Evolutionary conservation across 2,797 vertebrate species (phyloP), one percentile per base, ranked within the genome.

Genomic region (Bradypodion pumilum): DNA sequence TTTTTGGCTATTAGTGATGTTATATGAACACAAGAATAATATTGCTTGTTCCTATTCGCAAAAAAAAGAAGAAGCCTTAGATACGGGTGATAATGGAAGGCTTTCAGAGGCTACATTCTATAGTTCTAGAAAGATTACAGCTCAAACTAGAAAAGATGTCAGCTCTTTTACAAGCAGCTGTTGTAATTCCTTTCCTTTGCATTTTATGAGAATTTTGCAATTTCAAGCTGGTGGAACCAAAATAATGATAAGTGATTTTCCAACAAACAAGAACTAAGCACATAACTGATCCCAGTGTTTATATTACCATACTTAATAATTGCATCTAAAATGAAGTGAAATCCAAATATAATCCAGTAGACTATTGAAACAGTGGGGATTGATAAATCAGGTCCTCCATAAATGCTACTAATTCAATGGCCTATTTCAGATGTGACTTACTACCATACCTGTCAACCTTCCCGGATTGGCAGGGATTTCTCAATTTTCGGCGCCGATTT

Each of bases 81-180:
- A 73, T 49, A 68, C 76, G 10, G 21, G 19, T 32, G 37, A 23
- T 49, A 27, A 76, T 1, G n/a, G 35, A 63, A 86, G 84, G 79
- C 78, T 87, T n/a, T n/a, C 49, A 35, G 52, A 80, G 82, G 59
- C 4, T 46, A 76, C 44, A 42, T 70, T 81, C 85, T 83, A 56
- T 0, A 73, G 84, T 83, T 2, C 62, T 15, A 68, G 52, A 60
- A 65, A 37, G 80, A 40, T 7, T 2, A 78, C 68, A 74, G 42
- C 21, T 78, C 5, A 80, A 84, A 86, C 82, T 35, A 62, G 23
- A 77, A 52, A 65, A 25, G 32, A 6, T n/a, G 5, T 12, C 15
- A 46, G 7, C 32, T 29, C 23, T 72, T 25, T 27, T 59, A 32
- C 15, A 74, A 46, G 15, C 1, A 29, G 46, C 8, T 21, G 32